These are phyloP conservation scores for Theretra japonica DNA, from an alignment of 2,888 invertebrate species.

Conservation along the genomic window DNA sequence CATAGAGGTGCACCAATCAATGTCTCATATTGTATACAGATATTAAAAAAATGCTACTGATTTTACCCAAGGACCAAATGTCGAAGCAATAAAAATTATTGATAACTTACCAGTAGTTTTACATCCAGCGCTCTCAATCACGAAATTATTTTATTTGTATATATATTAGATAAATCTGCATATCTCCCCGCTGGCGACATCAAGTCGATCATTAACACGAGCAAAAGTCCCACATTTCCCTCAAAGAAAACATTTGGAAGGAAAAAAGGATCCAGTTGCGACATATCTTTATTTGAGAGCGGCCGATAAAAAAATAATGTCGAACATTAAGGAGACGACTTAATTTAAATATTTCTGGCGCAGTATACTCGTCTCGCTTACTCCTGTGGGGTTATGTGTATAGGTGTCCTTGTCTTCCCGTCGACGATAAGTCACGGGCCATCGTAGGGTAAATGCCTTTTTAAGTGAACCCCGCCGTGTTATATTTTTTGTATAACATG, in stretches of 20 bases:
- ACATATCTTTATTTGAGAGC: conserved; percentile 77
- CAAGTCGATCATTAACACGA: conserved; percentile 9
- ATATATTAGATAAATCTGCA: conserved; percentile 1
- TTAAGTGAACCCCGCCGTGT: conserved; percentile 71
- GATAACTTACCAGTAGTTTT: no score
- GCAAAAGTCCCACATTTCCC: conserved; percentile 18
- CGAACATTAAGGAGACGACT: conserved; percentile 77
- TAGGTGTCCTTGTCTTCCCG: conserved; percentile 52
- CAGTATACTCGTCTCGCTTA: conserved; percentile 50
- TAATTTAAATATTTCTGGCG: conserved; percentile 81
- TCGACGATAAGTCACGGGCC: conserved; percentile 70
- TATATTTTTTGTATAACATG: conserved; percentile 59
- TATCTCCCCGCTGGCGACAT: background rate
- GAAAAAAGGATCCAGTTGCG: conserved; percentile 49
- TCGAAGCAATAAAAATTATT: no score
- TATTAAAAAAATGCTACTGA: no score
- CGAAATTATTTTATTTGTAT: background rate
- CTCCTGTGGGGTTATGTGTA: conserved; percentile 36
- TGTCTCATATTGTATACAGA: no score
- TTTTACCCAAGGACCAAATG: no score
- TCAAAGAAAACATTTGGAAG: conserved; percentile 49
- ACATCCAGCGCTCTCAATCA: no score
- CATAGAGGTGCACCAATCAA: no score
- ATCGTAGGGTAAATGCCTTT: conserved; percentile 73
- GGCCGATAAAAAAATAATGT: conserved; percentile 83